These are phyloP conservation scores for Octodonta nipae DNA, from an alignment of 2,888 invertebrate genomes.

Conservation along the genomic window DNA sequence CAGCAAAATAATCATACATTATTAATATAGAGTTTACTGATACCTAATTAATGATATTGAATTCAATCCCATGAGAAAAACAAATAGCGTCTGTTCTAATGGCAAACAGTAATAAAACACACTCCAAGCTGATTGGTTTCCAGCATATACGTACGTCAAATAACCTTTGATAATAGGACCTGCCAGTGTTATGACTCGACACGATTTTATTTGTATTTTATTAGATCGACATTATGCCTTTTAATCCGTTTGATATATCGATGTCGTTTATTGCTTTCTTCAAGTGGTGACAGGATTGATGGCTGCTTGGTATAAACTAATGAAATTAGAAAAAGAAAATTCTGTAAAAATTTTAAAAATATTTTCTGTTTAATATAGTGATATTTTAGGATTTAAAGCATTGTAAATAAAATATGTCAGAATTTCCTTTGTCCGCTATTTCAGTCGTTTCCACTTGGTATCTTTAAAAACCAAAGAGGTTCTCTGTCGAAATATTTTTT, in stretches of 20 bases:
- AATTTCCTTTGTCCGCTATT: too few relatives aligned
- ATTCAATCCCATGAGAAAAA: conserved; percentile 14
- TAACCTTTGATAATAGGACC: conserved; percentile 11
- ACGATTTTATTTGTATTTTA: conserved; percentile 13
- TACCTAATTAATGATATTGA: conserved; percentile 9
- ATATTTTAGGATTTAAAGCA: too few relatives aligned
- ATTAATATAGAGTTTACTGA: conserved; percentile 6
- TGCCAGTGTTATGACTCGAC: conserved; percentile 10
- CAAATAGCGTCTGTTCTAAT: conserved; percentile 12
- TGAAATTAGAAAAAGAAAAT: too few relatives aligned
- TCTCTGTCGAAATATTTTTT: too few relatives aligned
- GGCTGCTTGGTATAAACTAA: too few relatives aligned
- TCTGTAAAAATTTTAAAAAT: too few relatives aligned
- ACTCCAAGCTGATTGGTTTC: conserved; percentile 12
- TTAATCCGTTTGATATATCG: not conserved
- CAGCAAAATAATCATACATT: conserved; percentile 7
- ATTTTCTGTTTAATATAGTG: too few relatives aligned
- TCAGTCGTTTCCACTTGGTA: too few relatives aligned
- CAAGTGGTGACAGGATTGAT: too few relatives aligned
- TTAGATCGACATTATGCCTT: conserved; percentile 8
- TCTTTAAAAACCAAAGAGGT: too few relatives aligned
- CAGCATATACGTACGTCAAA: conserved; percentile 6
- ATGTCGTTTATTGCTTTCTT: conserved; percentile 1
- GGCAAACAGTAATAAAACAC: conserved; percentile 13
- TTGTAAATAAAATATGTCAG: too few relatives aligned